A percentile compares a stretch with the other conserved stretches of the same genome.
phyloP scores from a whole-genome alignment of 2,113 vertebrate genomes.

The Cryptotis parvus region DNA sequence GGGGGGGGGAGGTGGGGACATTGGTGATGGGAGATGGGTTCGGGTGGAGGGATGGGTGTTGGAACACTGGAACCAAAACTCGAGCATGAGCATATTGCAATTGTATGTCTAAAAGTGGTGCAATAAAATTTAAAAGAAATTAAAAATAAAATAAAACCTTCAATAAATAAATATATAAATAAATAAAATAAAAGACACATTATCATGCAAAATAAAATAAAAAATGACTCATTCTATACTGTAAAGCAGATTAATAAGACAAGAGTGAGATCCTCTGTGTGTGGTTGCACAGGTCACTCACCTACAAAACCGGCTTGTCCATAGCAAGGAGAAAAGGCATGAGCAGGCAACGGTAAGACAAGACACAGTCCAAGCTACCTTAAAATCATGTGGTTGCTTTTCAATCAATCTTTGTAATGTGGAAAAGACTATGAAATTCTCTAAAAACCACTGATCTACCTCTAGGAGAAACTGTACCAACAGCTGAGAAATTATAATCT shows the following conservation, averaged over 20 bases:
- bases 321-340: background rate
- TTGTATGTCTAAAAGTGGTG: no score
- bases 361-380: background rate
- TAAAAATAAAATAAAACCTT: no score
- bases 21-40: no score
- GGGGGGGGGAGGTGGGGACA: no score
- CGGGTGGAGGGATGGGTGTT: no score
- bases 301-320: background rate
- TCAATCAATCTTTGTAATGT: background rate
- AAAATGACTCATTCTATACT: constrained; percentile 3
- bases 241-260: background rate
- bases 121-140: no score
- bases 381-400: constrained; percentile 10
- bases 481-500: background rate
- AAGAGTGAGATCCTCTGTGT: background rate
- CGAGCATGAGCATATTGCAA: no score
- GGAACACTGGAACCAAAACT: no score
- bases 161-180: no score
- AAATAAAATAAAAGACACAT: no score
- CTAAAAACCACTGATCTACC: background rate
- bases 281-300: rapidly evolving
- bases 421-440: background rate
- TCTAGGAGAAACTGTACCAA: background rate
- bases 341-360: background rate
- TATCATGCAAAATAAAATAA: no score